Evolutionary conservation across 2,113 vertebrate species (phyloP), one percentile per base, ranked within the genome.

Genomic region (Nycticorax nycticorax): DNA sequence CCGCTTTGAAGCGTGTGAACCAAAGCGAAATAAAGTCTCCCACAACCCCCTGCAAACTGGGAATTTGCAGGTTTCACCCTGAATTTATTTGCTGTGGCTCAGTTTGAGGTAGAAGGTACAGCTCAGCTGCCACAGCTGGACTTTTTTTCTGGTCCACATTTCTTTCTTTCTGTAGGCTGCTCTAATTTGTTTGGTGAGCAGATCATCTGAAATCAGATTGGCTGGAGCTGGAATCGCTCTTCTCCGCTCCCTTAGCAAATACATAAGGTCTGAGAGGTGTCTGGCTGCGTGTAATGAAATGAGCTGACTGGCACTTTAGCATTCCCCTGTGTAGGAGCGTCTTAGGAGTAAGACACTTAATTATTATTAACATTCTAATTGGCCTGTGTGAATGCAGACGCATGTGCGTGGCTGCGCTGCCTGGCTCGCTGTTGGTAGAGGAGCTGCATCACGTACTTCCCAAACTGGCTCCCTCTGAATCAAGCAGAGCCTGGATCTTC

Each of bases 281-380:
- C 95, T 91, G 94, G 83, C 91, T 92, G 90, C n/a, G 0, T 77
- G 87, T 74, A 94, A 94, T 85, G 93, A 95, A 95, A 93, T 10
- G 89, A 96, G 96, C 96, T 96, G 96, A 82, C 96, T 97, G 92
- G 92, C 93, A 94, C 95, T 92, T 96, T 48, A 92, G 91, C 81
- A 14, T 85, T 97, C 97, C 95, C 95, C 63, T 93, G 96, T 95
- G 95, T 87, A 87, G 83, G 80, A 95, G 93, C 17, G 73, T 97
- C 96, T 95, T 93, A 96, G 96, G 95, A 97, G 74, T 96, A 94
- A 94, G 91, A 83, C 91, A 87, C 95, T 97, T 97, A 97, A 97
- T 97, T 96, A 97, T 96, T 96, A 88, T 95, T 94, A 94, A 89
- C 88, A 71, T 96, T 96, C 83, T 96, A 97, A 97, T 96, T 97